Conservation (phyloP, 1,140 invertebrate genomes). For the Magallana ariakensis region DNA sequence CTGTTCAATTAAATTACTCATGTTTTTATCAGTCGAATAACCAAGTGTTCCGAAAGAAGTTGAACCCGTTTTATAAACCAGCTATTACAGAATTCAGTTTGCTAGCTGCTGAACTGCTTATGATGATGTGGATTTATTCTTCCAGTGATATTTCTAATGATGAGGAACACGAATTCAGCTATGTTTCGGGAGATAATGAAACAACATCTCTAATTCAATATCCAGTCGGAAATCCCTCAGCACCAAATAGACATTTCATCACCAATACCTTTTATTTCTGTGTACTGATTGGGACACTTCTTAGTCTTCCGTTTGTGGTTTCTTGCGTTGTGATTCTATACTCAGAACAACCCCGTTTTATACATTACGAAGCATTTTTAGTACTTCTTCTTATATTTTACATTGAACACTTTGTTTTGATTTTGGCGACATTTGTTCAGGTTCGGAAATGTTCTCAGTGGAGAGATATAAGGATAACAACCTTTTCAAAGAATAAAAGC, state of each 20-base stretch:
- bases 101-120: background rate
- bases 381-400: background rate
- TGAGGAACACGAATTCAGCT: background rate
- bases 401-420: background rate
- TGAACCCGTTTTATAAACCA: background rate
- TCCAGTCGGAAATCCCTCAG: background rate
- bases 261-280: background rate
- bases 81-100: background rate
- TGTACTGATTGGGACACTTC: background rate
- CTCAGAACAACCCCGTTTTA: background rate
- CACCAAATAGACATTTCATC: background rate
- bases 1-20: background rate
- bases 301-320: background rate
- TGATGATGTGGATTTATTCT: slow-evolving; percentile 9
- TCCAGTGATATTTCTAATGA: background rate
- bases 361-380: background rate
- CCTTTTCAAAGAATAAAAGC: background rate
- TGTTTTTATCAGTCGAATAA: background rate
- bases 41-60: background rate
- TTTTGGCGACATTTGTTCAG: background rate
- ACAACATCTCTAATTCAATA: background rate
- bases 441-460: background rate
- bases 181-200: background rate
- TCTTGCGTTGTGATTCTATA: background rate
- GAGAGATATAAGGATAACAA: background rate